Conservation (phyloP, 2,113 vertebrate species). For the Thalassoma bifasciatum region DNA sequence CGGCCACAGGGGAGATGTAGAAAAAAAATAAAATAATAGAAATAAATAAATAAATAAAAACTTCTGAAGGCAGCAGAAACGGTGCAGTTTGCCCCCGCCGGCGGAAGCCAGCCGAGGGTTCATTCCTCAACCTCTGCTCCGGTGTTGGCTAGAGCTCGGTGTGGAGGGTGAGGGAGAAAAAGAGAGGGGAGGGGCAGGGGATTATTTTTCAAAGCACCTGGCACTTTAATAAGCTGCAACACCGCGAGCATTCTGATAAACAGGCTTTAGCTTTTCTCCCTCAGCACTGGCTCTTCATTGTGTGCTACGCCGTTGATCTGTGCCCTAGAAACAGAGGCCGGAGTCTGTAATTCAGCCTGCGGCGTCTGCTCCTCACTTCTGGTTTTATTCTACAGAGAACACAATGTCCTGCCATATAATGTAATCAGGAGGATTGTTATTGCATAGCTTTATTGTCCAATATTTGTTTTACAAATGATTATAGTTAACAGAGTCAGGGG, state of each 20-base stretch:
- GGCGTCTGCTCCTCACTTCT: conserved; percentile 38
- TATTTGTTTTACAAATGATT: conserved; percentile 44
- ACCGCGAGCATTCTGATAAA: conserved; percentile 76
- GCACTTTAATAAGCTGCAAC: conserved; percentile 77
- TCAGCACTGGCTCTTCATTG: conserved; percentile 51
- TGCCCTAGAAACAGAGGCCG: conserved; percentile 30
- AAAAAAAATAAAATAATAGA: conserved; percentile 7
- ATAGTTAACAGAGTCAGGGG: conserved; percentile 33
- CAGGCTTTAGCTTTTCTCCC: conserved; percentile 63
- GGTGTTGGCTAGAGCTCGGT: conserved; percentile 32
- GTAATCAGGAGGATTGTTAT: conserved; percentile 47
- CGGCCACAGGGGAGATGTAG: conserved; percentile 73
- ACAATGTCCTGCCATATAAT: conserved; percentile 61
- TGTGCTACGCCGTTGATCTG: conserved; percentile 48
- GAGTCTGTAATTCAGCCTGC: conserved; percentile 54
- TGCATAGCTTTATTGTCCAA: conserved; percentile 34
- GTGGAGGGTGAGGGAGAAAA: not conserved
- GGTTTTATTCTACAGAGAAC: conserved; percentile 53
- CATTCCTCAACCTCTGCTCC: conserved; percentile 62
- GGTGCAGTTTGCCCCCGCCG: conserved; percentile 71
- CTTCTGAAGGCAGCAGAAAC: conserved; percentile 76
- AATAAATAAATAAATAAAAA: conserved; percentile 68
- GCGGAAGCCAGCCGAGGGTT: conserved; percentile 61
- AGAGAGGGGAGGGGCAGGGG: not conserved
- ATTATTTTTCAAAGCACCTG: conserved; percentile 74